These are phyloP conservation scores for Drosophila rellima DNA, from an alignment of 2,888 invertebrate genomes.

Conservation along the genomic window DNA sequence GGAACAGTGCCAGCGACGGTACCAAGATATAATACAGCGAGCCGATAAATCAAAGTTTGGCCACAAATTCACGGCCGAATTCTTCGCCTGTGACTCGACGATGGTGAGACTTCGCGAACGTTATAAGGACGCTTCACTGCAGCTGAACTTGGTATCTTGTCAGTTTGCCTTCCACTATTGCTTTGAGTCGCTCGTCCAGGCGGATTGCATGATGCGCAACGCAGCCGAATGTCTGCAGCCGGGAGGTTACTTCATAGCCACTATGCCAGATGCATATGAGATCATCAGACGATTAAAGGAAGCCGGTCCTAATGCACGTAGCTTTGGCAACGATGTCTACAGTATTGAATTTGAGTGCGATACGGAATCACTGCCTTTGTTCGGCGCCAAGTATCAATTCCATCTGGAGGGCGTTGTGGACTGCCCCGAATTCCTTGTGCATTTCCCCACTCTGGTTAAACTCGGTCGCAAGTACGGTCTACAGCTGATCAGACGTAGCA, in stretches of 20 bases:
- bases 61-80: constrained; percentile 93
- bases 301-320: constrained; percentile 84
- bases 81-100: constrained; percentile 97
- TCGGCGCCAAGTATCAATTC: constrained; percentile 98
- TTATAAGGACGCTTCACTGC: constrained; percentile 91
- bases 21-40: constrained; percentile 88
- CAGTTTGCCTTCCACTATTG: constrained; percentile 99
- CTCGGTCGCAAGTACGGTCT: constrained; percentile 91
- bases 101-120: constrained; percentile 91
- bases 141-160: constrained; percentile 96
- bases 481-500: constrained; percentile 89
- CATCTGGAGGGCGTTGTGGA: constrained; percentile 98
- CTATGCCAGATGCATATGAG: constrained; percentile 97
- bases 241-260: constrained; percentile 98
- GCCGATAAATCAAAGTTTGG: constrained; percentile 79
- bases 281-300: constrained; percentile 91
- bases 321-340: constrained; percentile 93
- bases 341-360: constrained; percentile 91
- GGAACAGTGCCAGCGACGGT: constrained; percentile 94
- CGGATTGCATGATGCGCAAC: constrained; percentile 96
- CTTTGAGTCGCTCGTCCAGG: constrained; percentile 95
- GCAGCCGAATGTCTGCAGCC: constrained; percentile 94
- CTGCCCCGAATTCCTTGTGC: constrained; percentile 99
- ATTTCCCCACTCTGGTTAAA: constrained; percentile 94
- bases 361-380: constrained; percentile 91